Evolutionary conservation across 53 echinoderm and acorn worm genomes (phyloP), one percentile per base, ranked within the genome.

Genomic region (Henricia sp.): DNA sequence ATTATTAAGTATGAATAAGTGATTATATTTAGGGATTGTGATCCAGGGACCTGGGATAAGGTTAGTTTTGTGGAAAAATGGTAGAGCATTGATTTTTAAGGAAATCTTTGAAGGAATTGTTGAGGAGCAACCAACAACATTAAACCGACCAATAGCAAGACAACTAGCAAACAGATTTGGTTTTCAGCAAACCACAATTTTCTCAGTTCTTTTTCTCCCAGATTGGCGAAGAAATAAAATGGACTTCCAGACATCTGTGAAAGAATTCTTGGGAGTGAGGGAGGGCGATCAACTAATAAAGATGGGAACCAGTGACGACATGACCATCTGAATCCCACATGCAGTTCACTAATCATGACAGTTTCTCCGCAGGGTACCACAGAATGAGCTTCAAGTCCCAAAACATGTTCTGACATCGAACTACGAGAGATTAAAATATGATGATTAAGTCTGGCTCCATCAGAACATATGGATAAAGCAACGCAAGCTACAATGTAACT

Each of bases 261-360:
- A n/a, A 32, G 44, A 77, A 39, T 76, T 58, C 2, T 41, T 16
- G 40, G 14, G 9, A 48, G 48, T 11, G n/a, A n/a, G 64, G 63
- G 34, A 63, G n/a, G n/a, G n/a, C n/a, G n/a, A 80, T 80, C 80
- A 80, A 1, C 80, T 64, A 80, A 64, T 80, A 46, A 80, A 80
- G 35, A 43, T 34, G 64, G 46, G 63, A 80, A 80, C 80, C 63
- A 11, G 80, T 63, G 80, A 80, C 10, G 80, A 80, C 80, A 80
- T 44, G 80, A 64, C 80, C 80, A 80, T 80, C 80, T 80, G 80
- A 80, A 11, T 50, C 28, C 80, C 80, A 80, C 80, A 62, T 80
- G 80, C 28, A n/a, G 63, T 64, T 63, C 27, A 44, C 64, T 33
- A 35, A 64, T 80, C n/a, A n/a, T n/a, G n/a, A n/a, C n/a, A n/a